Evolutionary conservation across 2,888 invertebrate genomes (phyloP), one percentile per base, ranked within the genome.

Genomic region (Yponomeuta sedellus): DNA sequence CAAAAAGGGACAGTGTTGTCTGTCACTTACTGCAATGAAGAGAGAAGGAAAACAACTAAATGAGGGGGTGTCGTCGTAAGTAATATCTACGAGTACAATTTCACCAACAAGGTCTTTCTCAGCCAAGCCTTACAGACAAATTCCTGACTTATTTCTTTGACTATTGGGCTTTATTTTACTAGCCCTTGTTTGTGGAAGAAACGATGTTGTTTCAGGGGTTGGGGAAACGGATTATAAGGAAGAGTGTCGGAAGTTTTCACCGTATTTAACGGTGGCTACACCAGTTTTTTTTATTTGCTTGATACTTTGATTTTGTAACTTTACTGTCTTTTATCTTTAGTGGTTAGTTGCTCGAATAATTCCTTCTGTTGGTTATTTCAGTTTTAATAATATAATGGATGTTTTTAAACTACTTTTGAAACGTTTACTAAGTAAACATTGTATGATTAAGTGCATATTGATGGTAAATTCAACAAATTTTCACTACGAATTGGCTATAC

Each of bases 31-130:
- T 69, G 72, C 66, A 68, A 71, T 70, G 69, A 80, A 84, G 74
- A 71, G 80, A 75, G 85, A 85, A 71, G 72, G 72, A 73, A 76
- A 70, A 78, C 71, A 74, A 77, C 79, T 82, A 84, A 86, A 84
- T 83, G 80, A 83, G 85, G 81, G 86, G 83, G 85, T 85, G 84
- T 85, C 82, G 81, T 85, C 82, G 81, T 85, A 85, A 86, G 85
- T 86, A 85, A 82, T 83, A 84, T 83, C 80, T 78, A 76, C 34
- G 34, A 34, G 34, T 34, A 34, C 75, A 75, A 78, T 80, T 78
- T 79, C 76, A 79, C 77, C 81, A 80, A 80, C 80, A 82, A 83
- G 78, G 82, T 82, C 79, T 75, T 80, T 79, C 56, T 63, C 64
- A 56, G 52, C 22, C 40, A 6, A 20, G 58, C 20, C 28, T 25